phyloP scores from a whole-genome alignment of 2,113 vertebrate genomes.

The Muntiacus muntjak region DNA sequence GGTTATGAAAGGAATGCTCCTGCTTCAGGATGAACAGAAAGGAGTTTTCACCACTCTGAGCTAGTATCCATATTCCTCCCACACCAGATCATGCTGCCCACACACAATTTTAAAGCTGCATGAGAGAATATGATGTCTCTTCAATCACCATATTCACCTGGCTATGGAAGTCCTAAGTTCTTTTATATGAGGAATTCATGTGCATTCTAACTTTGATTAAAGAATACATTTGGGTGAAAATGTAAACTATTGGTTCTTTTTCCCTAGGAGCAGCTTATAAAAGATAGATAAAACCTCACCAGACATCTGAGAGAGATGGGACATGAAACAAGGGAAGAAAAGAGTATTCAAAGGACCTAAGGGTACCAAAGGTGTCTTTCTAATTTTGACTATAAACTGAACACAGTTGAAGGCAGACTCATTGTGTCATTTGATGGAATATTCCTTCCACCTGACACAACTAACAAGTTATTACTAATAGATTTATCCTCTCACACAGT shows the following conservation, averaged over 20 bases:
- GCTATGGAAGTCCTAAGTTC: neutral
- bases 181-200: neutral
- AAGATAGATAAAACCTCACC: neutral
- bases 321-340: neutral
- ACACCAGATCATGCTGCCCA: rapidly evolving
- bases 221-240: neutral
- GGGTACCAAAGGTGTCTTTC: too few species aligned
- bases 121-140: neutral
- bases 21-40: neutral
- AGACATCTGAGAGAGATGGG: neutral
- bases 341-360: neutral
- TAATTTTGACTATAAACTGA: neutral
- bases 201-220: neutral
- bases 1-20: neutral
- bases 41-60: neutral
- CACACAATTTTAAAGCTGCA: neutral
- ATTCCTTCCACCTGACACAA: neutral
- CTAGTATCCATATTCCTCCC: neutral
- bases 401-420: neutral
- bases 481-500: neutral
- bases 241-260: neutral
- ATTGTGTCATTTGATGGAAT: neutral
- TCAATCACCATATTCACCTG: neutral
- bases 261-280: neutral
- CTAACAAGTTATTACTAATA: neutral